phyloP scores from a whole-genome alignment of 2,888 invertebrate species.

The Synergus japonicus region DNA sequence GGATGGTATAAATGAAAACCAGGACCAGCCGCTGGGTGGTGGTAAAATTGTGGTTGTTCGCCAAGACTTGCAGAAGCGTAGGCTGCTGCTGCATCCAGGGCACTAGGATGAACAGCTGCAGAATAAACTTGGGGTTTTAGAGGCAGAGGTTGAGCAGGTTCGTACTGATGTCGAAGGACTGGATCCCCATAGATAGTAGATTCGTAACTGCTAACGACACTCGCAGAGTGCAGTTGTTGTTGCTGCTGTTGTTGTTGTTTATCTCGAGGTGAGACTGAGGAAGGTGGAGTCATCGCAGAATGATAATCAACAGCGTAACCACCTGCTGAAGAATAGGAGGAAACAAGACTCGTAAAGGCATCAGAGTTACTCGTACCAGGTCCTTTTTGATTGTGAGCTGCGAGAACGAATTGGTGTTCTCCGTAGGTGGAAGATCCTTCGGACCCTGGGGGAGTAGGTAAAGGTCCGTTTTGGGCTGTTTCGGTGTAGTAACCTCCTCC shows the following conservation, averaged over 20 bases:
- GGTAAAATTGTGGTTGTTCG: conserved; percentile 93
- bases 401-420: conserved; percentile 81
- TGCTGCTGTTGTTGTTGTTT: conserved; percentile 84
- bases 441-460: conserved; percentile 94
- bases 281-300: conserved; percentile 97
- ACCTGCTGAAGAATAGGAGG: conserved; percentile 79
- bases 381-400: conserved; percentile 74
- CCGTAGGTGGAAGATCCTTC: conserved; percentile 88
- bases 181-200: conserved; percentile 78
- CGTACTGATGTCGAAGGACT: conserved; percentile 78
- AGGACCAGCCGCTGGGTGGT: conserved; percentile 83
- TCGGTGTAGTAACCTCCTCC: conserved; percentile 71
- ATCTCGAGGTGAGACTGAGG: conserved; percentile 96
- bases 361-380: conserved; percentile 74
- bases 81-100: conserved; percentile 82
- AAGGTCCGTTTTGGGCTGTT: conserved; percentile 83
- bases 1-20: conserved; percentile 95
- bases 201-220: conserved; percentile 83
- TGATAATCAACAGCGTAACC: conserved; percentile 90
- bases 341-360: conserved; percentile 81
- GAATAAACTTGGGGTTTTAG: conserved; percentile 95
- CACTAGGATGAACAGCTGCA: conserved; percentile 77
- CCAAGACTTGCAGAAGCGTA: conserved; percentile 80
- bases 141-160: conserved; percentile 84
- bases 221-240: conserved; percentile 74